These are phyloP conservation scores for Timandra comae DNA, from an alignment of 2,888 invertebrate species.

Conservation along the genomic window DNA sequence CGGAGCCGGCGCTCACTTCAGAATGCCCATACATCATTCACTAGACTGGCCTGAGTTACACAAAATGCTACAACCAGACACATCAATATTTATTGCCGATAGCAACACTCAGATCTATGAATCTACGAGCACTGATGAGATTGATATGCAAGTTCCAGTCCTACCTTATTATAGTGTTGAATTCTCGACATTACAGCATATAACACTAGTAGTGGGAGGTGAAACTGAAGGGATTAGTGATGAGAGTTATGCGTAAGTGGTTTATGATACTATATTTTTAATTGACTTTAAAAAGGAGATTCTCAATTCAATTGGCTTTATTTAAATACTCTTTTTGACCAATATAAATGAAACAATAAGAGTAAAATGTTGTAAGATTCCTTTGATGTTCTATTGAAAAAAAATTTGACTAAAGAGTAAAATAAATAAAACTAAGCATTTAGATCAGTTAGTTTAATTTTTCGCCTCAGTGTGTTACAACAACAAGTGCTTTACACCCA, in stretches of 20 bases:
- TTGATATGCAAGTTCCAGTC: conserved; percentile 58
- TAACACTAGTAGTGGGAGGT: conserved; percentile 88
- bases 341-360: too few relatives aligned
- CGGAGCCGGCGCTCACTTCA: conserved; percentile 91
- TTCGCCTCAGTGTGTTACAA: too few relatives aligned
- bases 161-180: conserved; percentile 80
- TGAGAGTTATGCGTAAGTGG: conserved; percentile 78
- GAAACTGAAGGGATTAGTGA: conserved; percentile 92
- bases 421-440: too few relatives aligned
- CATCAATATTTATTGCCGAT: conserved; percentile 82
- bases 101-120: conserved; percentile 60
- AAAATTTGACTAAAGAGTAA: too few relatives aligned
- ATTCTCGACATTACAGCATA: conserved; percentile 69
- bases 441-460: too few relatives aligned
- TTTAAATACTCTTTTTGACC: too few relatives aligned
- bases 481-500: too few relatives aligned
- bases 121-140: conserved; percentile 22
- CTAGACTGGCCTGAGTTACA: conserved; percentile 80
- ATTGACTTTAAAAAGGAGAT: too few relatives aligned
- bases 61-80: conserved; percentile 58
- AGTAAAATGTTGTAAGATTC: too few relatives aligned
- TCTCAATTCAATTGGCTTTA: too few relatives aligned
- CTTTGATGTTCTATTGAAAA: too few relatives aligned
- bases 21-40: conserved; percentile 80
- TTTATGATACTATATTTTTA: too few relatives aligned